Conservation (phyloP, 2,797 vertebrate genomes). For the Leptatherina wallacei region DNA sequence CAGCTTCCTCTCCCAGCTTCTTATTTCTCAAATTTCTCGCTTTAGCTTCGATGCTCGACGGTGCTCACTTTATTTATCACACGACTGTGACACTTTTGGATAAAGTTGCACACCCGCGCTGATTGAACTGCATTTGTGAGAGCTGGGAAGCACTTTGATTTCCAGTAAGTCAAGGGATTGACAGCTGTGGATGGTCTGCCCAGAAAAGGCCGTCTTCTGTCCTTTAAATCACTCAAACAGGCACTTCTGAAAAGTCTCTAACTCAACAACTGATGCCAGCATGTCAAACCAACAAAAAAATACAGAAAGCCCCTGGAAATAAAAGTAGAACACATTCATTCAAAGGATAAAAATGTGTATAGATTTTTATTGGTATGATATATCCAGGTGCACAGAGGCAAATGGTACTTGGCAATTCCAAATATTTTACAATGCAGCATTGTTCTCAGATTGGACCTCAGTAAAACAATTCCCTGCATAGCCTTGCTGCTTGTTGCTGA, state of each 20-base stretch:
- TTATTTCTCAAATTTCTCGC: conserved; percentile 52
- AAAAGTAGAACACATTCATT: conserved; percentile 8
- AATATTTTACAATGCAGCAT: conserved; percentile 63
- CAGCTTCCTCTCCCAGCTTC: conserved; percentile 2
- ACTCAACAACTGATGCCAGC: conserved; percentile 44
- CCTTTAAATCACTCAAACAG: conserved; percentile 68
- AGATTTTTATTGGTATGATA: conserved; percentile 21
- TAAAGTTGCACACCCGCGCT: conserved; percentile 66
- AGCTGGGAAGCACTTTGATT: conserved; percentile 72
- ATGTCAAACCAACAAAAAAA: conserved; percentile 46
- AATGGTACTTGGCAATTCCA: conserved; percentile 24
- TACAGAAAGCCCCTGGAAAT: conserved; percentile 29
- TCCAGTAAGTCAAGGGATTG: conserved; percentile 77
- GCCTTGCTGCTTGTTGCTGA: conserved; percentile 46
- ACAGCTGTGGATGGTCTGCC: conserved; percentile 64
- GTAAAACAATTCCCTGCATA: conserved; percentile 63
- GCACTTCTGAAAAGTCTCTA: conserved; percentile 56
- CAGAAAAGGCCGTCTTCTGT: conserved; percentile 58
- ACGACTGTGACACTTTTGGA: conserved; percentile 75
- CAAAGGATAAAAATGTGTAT: neutral
- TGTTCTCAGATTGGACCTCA: conserved; percentile 63
- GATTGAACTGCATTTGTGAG: conserved; percentile 72
- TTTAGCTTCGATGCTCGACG: conserved; percentile 38
- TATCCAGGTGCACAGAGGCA: conserved; percentile 42
- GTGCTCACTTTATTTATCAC: conserved; percentile 75